These are phyloP conservation scores for Sialis lutaria DNA, from an alignment of 2,888 invertebrate genomes.

Conservation along the genomic window DNA sequence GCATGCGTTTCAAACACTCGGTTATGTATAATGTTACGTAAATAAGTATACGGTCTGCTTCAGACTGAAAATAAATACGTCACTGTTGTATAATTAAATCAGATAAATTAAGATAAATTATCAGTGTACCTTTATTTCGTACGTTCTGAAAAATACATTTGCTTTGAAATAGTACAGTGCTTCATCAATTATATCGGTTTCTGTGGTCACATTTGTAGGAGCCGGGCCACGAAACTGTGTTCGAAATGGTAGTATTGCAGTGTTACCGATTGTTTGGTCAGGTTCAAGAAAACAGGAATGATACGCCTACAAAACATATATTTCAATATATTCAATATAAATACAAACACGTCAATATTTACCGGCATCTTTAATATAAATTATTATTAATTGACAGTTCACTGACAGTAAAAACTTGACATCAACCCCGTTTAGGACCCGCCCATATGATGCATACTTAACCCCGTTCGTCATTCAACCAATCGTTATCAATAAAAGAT, in stretches of 20 bases:
- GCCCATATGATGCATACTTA: too few species aligned
- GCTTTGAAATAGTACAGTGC: constrained; percentile 95
- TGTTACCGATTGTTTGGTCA: constrained; percentile 67
- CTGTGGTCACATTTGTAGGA: constrained; percentile 45
- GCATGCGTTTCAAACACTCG: constrained; percentile 89
- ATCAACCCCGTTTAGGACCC: too few species aligned
- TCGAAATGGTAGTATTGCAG: constrained; percentile 79
- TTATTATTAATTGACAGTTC: too few species aligned
- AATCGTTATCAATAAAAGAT: too few species aligned
- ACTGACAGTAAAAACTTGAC: too few species aligned
- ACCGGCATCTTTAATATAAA: too few species aligned
- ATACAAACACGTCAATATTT: background rate
- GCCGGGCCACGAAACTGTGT: constrained; percentile 91
- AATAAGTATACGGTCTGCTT: constrained; percentile 90
- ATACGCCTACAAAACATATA: constrained; percentile 57
- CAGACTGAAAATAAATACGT: constrained; percentile 48
- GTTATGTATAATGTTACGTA: constrained; percentile 95
- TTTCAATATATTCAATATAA: background rate
- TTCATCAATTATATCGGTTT: constrained; percentile 91
- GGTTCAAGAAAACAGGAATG: constrained; percentile 76
- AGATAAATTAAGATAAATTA: background rate
- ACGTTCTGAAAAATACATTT: constrained; percentile 97
- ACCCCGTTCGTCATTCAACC: too few species aligned
- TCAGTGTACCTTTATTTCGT: constrained; percentile 84
- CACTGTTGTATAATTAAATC: background rate